Evolutionary conservation across 1,140 invertebrate species (phyloP), one percentile per base, ranked within the genome.

Genomic region (Babylonia areolata): DNA sequence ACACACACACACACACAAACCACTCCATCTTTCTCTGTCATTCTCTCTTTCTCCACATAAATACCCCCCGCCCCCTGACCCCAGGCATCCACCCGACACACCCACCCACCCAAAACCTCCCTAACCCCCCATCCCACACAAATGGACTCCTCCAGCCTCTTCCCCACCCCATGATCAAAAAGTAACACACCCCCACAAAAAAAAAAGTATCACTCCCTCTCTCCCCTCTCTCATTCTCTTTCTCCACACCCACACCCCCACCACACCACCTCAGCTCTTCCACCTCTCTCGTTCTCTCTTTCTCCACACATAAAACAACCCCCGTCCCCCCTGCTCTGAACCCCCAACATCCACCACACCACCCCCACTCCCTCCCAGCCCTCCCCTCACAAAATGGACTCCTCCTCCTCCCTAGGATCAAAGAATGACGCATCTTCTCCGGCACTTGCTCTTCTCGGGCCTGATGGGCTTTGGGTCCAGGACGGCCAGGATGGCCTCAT

Each of bases 401-500:
- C 35, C 73, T 31, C 28, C 2, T 1, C 39, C 37, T 23, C 77
- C 77, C 39, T 1, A 17, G 0, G 9, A 40, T 85, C 79, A 88
- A 33, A 88, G 82, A 75, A 88, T 86, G 31, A 75, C 71, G 42
- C 87, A 88, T 33, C 33, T 39, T 33, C 85, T n/a, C 35, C 54
- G 23, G 6, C 79, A 35, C 35, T 79, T 79, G n/a, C 39, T 64
- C 54, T 69, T 86, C 51, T 86, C 85, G 6, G 87, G 85, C 79
- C 73, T 75, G 85, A 39, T 81, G 46, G 86, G 82, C 3, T 40
- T 9, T 15, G 85, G 73, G 42, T 86, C 85, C 42, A 85, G 46
- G 28, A 88, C 85, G 33, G 87, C 85, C 87, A 88, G 54, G 3
- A 85, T 80, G 85, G 91, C 91, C 78, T 90, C 90, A 58, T 93